A percentile compares a stretch with the other conserved stretches of the same genome.
Conservation (phyloP, 1,140 invertebrate species). For the Bombus waltoni region DNA sequence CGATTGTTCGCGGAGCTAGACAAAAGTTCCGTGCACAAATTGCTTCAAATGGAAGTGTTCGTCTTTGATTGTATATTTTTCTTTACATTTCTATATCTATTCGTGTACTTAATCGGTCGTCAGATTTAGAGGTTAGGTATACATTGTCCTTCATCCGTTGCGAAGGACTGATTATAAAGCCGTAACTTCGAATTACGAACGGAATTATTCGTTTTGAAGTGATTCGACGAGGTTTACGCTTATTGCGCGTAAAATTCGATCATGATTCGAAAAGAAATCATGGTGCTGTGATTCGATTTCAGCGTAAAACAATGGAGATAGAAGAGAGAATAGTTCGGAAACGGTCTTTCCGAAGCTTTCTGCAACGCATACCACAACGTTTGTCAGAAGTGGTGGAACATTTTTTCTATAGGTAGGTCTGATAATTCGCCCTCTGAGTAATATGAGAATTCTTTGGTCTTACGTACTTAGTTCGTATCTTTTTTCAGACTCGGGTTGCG, state of each 20-base stretch:
- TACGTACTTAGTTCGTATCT: not conserved
- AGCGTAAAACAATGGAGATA: slow-evolving; percentile 64
- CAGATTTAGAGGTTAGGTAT: slow-evolving; percentile 48
- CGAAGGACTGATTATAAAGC: slow-evolving; percentile 1
- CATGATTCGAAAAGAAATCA: not conserved
- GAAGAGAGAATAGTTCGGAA: slow-evolving; percentile 43
- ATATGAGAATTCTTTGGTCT: not conserved
- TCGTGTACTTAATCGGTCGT: slow-evolving; percentile 25
- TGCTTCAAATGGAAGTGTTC: slow-evolving; percentile 17
- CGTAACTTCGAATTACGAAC: not conserved
- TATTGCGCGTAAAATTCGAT: not conserved
- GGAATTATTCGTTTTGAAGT: not conserved
- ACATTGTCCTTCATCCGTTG: not conserved
- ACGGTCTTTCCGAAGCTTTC: slow-evolving; percentile 35
- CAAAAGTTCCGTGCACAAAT: slow-evolving; percentile 21
- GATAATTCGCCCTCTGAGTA: not conserved
- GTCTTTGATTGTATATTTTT: slow-evolving; percentile 18
- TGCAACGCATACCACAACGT: slow-evolving; percentile 68
- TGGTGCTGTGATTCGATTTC: slow-evolving; percentile 19
- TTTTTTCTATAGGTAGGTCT: slow-evolving; percentile 77
- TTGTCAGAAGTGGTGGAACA: slow-evolving; percentile 73
- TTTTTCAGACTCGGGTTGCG: slow-evolving; percentile 74
- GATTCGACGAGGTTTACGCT: no score
- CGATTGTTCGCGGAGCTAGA: slow-evolving; percentile 33
- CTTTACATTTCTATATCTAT: slow-evolving; percentile 30